phyloP scores from a whole-genome alignment of 2,888 invertebrate species.

The Lepidocyrtinus sp. region DNA sequence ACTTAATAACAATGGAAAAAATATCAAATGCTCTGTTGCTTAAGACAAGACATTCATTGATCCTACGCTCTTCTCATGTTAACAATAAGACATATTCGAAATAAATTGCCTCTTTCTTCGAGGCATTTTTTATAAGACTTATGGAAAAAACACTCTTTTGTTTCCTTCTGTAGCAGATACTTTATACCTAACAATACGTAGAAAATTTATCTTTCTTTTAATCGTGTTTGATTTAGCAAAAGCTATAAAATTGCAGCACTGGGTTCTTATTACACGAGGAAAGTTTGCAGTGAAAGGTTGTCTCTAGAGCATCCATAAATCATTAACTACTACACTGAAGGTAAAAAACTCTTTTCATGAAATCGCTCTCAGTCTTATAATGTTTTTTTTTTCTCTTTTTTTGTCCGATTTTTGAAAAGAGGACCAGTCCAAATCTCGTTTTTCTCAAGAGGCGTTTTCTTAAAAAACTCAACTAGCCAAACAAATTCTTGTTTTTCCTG shows the following conservation, averaged over 20 bases:
- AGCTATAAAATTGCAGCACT: background rate
- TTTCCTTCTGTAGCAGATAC: too few relatives aligned
- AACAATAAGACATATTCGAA: background rate
- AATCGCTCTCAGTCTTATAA: background rate
- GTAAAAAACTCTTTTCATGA: background rate
- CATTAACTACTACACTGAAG: too few relatives aligned
- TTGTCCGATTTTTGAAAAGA: background rate
- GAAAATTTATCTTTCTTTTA: background rate
- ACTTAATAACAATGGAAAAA: too few relatives aligned
- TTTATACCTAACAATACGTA: background rate
- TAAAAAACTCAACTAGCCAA: slow-evolving; percentile 35
- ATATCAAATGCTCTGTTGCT: too few relatives aligned
- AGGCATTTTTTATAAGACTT: slow-evolving; percentile 5
- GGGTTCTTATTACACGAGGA: too few relatives aligned
- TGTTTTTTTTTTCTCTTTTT: too few relatives aligned
- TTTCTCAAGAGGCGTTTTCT: slow-evolving; percentile 33
- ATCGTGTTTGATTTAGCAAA: background rate
- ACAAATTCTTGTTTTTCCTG: slow-evolving; percentile 27
- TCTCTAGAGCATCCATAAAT: too few relatives aligned
- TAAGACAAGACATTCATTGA: too few relatives aligned
- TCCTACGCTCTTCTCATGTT: too few relatives aligned
- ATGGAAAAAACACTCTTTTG: too few relatives aligned
- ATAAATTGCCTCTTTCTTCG: slow-evolving; percentile 6
- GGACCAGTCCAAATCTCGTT: background rate
- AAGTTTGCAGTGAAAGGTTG: too few relatives aligned